These are phyloP conservation scores for Rhagophthalmus giganteus DNA, from an alignment of 2,888 invertebrate species.

Conservation along the genomic window DNA sequence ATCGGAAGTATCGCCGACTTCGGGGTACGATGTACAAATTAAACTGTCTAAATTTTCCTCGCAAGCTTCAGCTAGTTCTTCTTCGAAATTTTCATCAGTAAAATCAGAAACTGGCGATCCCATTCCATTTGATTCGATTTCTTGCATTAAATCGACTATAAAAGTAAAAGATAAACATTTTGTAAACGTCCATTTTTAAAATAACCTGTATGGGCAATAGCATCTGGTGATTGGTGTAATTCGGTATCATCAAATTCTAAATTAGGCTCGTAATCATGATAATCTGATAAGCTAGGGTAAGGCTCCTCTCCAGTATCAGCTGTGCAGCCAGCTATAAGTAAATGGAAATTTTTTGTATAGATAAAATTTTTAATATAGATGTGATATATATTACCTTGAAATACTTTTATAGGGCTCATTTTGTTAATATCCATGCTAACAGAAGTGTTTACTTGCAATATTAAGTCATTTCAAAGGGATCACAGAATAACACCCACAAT, in stretches of 20 bases:
- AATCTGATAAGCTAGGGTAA: slow-evolving; percentile 86
- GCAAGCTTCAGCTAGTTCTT: slow-evolving; percentile 72
- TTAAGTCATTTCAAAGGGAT: slow-evolving; percentile 21
- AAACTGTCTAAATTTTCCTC: slow-evolving; percentile 52
- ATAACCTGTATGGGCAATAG: slow-evolving; percentile 68
- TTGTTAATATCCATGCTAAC: slow-evolving; percentile 33
- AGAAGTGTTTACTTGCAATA: not conserved
- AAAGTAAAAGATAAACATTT: slow-evolving; percentile 4
- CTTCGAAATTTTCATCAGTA: slow-evolving; percentile 89
- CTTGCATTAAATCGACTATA: slow-evolving; percentile 50
- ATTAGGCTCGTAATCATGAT: slow-evolving; percentile 92
- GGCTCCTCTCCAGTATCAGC: slow-evolving; percentile 65
- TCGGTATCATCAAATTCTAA: slow-evolving; percentile 97
- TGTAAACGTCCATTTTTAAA: not conserved
- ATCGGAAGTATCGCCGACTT: slow-evolving; percentile 65
- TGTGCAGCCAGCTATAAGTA: slow-evolving; percentile 56
- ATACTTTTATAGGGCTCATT: slow-evolving; percentile 56
- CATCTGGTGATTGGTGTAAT: slow-evolving; percentile 66
- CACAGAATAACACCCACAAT: slow-evolving; percentile 10
- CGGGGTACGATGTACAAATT: slow-evolving; percentile 52
- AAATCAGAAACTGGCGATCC: slow-evolving; percentile 81
- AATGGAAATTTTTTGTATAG: too few relatives aligned
- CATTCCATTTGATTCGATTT: slow-evolving; percentile 54
- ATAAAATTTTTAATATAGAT: too few relatives aligned
- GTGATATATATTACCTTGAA: slow-evolving; percentile 55